phyloP scores from a whole-genome alignment of 2,797 vertebrate species.

The Margarornis squamiger region DNA sequence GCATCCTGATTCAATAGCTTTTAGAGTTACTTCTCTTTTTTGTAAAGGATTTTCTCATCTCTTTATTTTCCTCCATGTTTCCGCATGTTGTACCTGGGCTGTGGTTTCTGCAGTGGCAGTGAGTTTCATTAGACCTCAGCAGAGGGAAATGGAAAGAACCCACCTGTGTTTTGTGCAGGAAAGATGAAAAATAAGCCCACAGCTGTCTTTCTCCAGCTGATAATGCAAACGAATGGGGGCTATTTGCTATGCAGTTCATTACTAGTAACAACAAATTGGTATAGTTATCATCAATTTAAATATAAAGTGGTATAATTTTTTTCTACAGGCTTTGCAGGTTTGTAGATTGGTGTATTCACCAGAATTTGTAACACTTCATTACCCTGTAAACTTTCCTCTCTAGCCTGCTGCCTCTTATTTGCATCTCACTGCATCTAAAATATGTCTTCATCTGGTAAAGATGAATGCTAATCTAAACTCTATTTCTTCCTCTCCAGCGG shows the following conservation, averaged over 20 bases:
- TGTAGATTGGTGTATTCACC: neutral
- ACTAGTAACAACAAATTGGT: neutral
- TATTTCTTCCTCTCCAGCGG: neutral
- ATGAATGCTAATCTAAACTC: neutral
- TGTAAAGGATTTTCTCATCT: neutral
- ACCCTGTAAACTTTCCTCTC: neutral
- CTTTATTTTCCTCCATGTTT: neutral
- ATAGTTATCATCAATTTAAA: neutral
- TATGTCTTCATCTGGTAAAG: neutral
- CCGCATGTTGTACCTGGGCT: rapidly evolving
- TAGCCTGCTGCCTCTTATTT: neutral
- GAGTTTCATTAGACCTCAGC: neutral
- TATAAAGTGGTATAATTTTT: neutral
- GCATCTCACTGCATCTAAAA: neutral
- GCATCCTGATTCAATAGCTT: neutral
- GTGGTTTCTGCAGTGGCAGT: neutral
- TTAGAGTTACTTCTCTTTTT: neutral
- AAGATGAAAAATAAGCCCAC: neutral
- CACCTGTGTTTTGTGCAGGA: neutral
- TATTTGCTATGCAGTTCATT: neutral
- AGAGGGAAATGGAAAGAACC: neutral
- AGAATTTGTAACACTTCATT: neutral
- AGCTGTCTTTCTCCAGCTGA: neutral
- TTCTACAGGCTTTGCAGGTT: neutral
- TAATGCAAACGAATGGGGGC: neutral